Percentiles rank a stretch among this genome's conserved stretches.
Conservation (phyloP, 2,888 invertebrate genomes). For the Phania funesta region DNA sequence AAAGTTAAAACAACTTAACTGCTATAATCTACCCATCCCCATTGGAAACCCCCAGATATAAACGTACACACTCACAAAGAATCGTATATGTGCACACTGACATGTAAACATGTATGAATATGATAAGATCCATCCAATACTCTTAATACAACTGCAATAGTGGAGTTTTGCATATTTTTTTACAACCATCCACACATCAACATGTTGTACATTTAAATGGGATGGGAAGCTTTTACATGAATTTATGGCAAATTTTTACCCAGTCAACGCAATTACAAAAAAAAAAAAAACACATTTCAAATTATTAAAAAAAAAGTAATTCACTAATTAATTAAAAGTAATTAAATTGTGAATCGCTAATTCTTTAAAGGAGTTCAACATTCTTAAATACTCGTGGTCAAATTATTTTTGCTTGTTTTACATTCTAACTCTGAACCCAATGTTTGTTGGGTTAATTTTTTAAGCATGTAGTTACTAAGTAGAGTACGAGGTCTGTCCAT, state of each 20-base stretch:
- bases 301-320: background rate
- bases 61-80: background rate
- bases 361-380: too few relatives aligned
- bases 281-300: background rate
- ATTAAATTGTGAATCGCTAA: too few relatives aligned
- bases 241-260: background rate
- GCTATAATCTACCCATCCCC: too few relatives aligned
- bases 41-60: too few relatives aligned
- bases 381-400: too few relatives aligned
- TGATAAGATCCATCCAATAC: slow-evolving; percentile 43
- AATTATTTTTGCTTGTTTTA: too few relatives aligned
- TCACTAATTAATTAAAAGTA: too few relatives aligned
- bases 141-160: slow-evolving; percentile 60
- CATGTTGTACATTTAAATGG: background rate
- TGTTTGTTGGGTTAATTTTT: background rate
- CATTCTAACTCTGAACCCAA: background rate
- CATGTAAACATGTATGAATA: slow-evolving; percentile 3
- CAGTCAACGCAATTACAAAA: background rate
- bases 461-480: background rate
- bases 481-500: slow-evolving; percentile 1
- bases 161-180: slow-evolving; percentile 46
- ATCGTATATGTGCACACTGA: background rate
- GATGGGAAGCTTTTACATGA: background rate
- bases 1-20: too few relatives aligned
- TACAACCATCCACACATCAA: background rate